Evolutionary conservation across 1,140 invertebrate species (phyloP).

Genomic region (Eubasilissa regina): DNA sequence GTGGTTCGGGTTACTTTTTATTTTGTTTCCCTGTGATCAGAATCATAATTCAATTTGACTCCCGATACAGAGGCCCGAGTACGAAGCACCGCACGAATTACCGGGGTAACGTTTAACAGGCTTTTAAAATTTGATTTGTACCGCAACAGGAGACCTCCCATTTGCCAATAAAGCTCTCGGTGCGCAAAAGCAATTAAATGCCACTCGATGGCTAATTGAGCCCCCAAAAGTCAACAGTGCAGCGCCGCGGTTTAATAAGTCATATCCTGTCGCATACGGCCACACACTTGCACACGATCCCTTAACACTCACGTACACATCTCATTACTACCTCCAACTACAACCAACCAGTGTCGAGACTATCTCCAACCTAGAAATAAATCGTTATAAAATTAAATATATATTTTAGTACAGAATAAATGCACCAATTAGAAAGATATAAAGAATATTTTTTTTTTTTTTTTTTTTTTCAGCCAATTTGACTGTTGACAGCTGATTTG

Average conservation of each 20-base stretch:
- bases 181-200: constrained; percentile 53
- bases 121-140: constrained; percentile 45
- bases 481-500: no score
- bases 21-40: background rate
- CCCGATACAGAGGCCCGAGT: background rate
- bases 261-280: background rate
- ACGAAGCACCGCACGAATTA: constrained; percentile 8
- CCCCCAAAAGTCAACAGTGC: constrained; percentile 51
- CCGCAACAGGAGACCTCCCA: constrained; percentile 41
- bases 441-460: no score
- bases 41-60: constrained; percentile 32
- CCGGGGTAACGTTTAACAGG: constrained; percentile 22
- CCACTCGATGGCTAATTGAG: constrained; percentile 51
- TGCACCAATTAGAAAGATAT: no score
- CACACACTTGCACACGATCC: no score
- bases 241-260: constrained; percentile 44
- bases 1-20: background rate
- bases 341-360: no score
- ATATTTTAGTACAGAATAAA: no score
- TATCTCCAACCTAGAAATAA: no score
- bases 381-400: no score
- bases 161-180: constrained; percentile 25
- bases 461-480: no score
- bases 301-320: no score
- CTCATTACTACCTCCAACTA: no score